Base-by-base conservation (phyloP, 2,888 invertebrate genomes). In the Cosmia trapezina region DNA sequence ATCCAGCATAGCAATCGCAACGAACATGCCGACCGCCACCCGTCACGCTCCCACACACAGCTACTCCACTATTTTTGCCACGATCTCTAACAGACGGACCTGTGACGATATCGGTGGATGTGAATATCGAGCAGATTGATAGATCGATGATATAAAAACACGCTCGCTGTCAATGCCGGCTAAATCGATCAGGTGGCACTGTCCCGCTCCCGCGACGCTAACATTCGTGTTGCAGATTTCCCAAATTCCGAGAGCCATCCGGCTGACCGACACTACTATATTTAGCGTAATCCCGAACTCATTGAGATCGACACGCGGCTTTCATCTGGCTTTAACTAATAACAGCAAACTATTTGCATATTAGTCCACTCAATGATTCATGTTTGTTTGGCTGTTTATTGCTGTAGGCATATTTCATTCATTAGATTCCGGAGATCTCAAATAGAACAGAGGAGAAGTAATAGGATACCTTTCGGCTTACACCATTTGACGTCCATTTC, bases 31-130 rank as follows among this genome's bases (percentile, higher is more conserved):
- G 87, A 90, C 84, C 85, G 82, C 87, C 89, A 84, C 81, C 90
- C 88, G 89, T 93, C 93, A 90, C 95, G 89, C 92, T 94, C 94
- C 82, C 93, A 91, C 94, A 89, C 89, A 79, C 80, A 70, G 85
- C 79, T 61, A 60, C 54, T 73, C 73, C 80, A 84, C 83, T 84
- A 87, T 85, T 80, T 81, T 83, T 81, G 86, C 83, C 82, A 76
- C 81, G 80, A 83, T 82, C 80, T 76, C 79, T 67, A 78, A 83
- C 78, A 70, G 84, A 85, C 81, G 73, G 81, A 80, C 85, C 72
- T 65, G 80, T 76, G 84, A 78, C 81, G 79, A 83, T 70, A 76
- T 70, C 76, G 77, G 77, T 74, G 81, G 80, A 82, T 85, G 76
- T 80, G 82, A 80, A 81, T 80, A 83, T 83, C 75, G 82, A 87